Evolutionary conservation across 1,140 invertebrate genomes (phyloP), one percentile per base, ranked within the genome.

Genomic region (Drosophila tsacasi): DNA sequence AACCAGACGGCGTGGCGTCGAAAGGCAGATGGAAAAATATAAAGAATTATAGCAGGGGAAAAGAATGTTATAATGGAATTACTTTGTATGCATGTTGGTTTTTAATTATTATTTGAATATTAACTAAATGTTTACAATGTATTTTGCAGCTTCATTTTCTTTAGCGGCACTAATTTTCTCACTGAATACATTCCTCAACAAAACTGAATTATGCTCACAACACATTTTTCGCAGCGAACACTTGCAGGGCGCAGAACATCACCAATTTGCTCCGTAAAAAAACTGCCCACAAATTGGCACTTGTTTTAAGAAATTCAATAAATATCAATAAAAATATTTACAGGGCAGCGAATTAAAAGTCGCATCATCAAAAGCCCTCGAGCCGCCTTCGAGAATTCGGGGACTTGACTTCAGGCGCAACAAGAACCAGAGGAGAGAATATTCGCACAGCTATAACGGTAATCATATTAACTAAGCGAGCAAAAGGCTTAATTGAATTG

Each of bases 301-400:
- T 82, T 79, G 63, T 63, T 64, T 76, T 44, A 78, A 30, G 9
- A 77, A 79, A 84, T 89, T 89, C 84, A 89, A 89, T 89, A 79
- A 89, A 87, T 87, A 87, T 89, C 69, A 81, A 81, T 82, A 80
- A 77, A 81, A 57, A 65, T 81, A 77, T 78, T 80, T 67, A 77
- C 72, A 74, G 42, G 62, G 55, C 67, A 32, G 72, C 30, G 40
- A 84, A 76, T 65, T 68, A 69, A 58, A 37, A 55, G 57, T 35
- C 61, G 44, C 47, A 59, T 50, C 84, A 65, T 81, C 84, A 87
- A 89, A 83, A 90, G 73, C 67, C 0, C 40, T 21, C 2, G 12
- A 49, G 63, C 74, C 75, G 76, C 66, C 55, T n/a, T 19, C 44
- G 23, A 30, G 5, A 72, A 46, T 46, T 71, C 63, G 52, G 67